phyloP scores from a whole-genome alignment of 2,113 vertebrate genomes.

The Gulo gulo region DNA sequence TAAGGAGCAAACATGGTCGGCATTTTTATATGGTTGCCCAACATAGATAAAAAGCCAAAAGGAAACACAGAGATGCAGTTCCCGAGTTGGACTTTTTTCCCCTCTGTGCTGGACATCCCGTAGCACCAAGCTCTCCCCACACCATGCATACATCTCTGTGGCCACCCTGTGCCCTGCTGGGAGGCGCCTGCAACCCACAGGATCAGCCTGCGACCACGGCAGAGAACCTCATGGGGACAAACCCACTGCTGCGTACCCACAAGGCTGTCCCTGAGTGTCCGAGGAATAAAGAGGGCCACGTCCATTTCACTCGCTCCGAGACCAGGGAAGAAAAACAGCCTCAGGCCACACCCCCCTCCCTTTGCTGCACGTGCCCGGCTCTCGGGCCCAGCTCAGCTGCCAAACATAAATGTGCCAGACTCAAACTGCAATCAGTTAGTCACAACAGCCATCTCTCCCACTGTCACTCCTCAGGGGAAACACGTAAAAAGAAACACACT shows the following conservation, averaged over 20 bases:
- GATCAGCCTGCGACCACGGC: background rate
- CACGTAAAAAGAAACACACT: background rate
- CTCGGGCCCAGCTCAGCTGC: background rate
- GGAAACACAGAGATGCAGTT: background rate
- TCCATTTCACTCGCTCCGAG: background rate
- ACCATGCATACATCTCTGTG: background rate
- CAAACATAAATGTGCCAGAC: background rate
- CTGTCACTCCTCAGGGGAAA: background rate
- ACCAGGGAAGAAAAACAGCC: background rate
- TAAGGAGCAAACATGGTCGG: slow-evolving; percentile 42
- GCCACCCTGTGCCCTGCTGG: background rate
- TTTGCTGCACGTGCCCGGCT: background rate
- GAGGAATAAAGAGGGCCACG: background rate
- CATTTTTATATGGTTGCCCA: slow-evolving; percentile 28
- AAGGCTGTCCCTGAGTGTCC: background rate
- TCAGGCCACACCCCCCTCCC: background rate
- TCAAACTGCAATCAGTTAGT: background rate
- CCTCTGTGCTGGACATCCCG: background rate
- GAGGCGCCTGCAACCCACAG: background rate
- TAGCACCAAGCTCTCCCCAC: background rate
- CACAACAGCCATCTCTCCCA: background rate
- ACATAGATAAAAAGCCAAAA: slow-evolving; percentile 15
- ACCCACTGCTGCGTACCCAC: background rate
- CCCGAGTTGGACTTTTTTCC: background rate
- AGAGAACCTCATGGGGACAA: background rate